Conservation (phyloP, 2,888 invertebrate genomes). For the Scaeva pyrastri region DNA sequence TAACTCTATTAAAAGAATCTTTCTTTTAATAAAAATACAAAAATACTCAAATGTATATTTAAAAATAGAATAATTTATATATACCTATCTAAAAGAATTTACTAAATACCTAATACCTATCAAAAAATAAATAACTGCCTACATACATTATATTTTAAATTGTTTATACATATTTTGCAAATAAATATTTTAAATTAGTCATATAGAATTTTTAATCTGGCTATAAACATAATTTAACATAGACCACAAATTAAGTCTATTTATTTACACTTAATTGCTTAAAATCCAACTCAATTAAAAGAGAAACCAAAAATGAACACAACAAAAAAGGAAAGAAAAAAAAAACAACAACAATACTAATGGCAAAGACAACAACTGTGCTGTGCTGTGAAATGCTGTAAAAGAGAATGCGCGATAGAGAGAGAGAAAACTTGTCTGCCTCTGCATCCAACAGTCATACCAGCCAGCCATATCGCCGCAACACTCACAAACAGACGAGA, state of each 20-base stretch:
- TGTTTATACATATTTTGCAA: background rate
- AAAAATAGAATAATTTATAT: slow-evolving; percentile 1
- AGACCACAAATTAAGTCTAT: slow-evolving; percentile 26
- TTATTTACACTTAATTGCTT: slow-evolving; percentile 35
- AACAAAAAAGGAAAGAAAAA: background rate
- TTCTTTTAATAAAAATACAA: background rate
- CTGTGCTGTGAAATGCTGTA: background rate
- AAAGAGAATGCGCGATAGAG: slow-evolving; percentile 42
- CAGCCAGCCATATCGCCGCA: background rate
- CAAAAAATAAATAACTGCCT: background rate
- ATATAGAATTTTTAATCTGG: slow-evolving; percentile 1
- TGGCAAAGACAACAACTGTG: background rate
- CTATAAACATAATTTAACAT: slow-evolving; percentile 30
- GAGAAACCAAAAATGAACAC: slow-evolving; percentile 33
- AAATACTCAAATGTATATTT: background rate
- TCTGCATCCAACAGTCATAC: background rate
- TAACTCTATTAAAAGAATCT: slow-evolving; percentile 16
- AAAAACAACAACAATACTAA: background rate
- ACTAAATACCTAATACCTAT: background rate
- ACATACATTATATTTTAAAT: background rate
- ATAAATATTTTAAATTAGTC: slow-evolving; percentile 13
- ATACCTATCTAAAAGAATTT: too few relatives aligned
- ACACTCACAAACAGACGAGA: background rate
- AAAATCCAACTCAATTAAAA: slow-evolving; percentile 48
- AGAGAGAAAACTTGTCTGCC: slow-evolving; percentile 29